Conservation (phyloP, 2,888 invertebrate species). For the Pinctada fucata region DNA sequence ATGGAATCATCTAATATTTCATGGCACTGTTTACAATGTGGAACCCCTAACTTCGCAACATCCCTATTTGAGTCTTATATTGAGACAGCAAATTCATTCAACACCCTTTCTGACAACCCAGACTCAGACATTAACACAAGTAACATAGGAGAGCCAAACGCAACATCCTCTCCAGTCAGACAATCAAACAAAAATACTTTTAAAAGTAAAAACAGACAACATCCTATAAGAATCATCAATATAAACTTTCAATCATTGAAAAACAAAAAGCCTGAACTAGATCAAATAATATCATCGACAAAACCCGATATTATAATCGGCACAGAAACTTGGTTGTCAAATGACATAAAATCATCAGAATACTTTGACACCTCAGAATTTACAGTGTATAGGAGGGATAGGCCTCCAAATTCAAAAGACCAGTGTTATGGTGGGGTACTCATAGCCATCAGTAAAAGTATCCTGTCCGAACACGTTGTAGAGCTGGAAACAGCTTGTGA, state of each 20-base stretch:
- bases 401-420: slow-evolving; percentile 9
- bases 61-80: slow-evolving; percentile 16
- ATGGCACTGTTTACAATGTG: slow-evolving; percentile 30
- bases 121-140: background rate
- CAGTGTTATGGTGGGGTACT: slow-evolving; percentile 9
- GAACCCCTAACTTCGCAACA: slow-evolving; percentile 25
- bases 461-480: background rate
- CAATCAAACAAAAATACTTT: background rate
- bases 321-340: slow-evolving; percentile 16
- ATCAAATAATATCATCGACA: slow-evolving; percentile 5
- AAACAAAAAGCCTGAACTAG: slow-evolving; percentile 16
- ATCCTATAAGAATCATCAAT: background rate
- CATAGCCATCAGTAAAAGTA: background rate
- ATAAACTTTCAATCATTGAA: slow-evolving; percentile 8
- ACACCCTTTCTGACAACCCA: background rate
- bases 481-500: slow-evolving; percentile 11
- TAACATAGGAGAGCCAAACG: background rate
- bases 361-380: background rate
- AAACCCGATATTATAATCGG: slow-evolving; percentile 8
- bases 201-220: background rate
- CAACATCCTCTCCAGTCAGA: background rate
- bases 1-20: slow-evolving; percentile 12
- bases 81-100: background rate
- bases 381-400: slow-evolving; percentile 13
- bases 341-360: background rate